Evolutionary conservation across 2,888 invertebrate genomes (phyloP).

Genomic region (Microplitis manilae): DNA sequence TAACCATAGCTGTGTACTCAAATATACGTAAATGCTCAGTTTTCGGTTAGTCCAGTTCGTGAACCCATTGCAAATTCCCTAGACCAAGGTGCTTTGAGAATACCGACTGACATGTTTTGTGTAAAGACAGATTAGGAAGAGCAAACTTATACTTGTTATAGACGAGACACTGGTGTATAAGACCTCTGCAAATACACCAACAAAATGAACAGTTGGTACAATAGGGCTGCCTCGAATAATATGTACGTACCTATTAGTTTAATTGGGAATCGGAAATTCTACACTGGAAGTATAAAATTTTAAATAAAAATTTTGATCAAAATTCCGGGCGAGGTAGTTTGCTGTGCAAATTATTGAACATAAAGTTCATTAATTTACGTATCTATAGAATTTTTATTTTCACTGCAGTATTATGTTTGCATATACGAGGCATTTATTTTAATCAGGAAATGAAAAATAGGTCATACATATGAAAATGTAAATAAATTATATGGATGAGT

Average conservation of each 20-base stretch:
- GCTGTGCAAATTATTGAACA: background rate
- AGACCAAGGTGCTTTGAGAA: slow-evolving; percentile 3
- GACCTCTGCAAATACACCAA: background rate
- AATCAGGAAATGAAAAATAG: background rate
- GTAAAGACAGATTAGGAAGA: slow-evolving; percentile 10
- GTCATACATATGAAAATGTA: background rate
- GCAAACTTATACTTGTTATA: background rate
- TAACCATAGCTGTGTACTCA: background rate
- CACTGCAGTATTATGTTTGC: background rate
- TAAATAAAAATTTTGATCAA: slow-evolving; percentile 4
- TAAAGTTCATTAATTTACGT: background rate
- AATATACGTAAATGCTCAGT: background rate
- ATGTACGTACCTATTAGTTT: background rate
- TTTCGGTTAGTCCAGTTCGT: background rate
- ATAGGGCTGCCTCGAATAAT: background rate
- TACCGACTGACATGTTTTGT: slow-evolving; percentile 4
- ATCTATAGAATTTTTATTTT: background rate
- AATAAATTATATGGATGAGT: background rate
- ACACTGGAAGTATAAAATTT: slow-evolving; percentile 19
- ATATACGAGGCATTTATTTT: background rate
- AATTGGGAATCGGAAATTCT: background rate
- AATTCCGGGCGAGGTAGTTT: background rate
- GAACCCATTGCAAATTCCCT: background rate
- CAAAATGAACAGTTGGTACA: background rate
- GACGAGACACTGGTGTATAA: background rate